A percentile compares a stretch with the other conserved stretches of the same genome.
phyloP scores from a whole-genome alignment of 2,888 invertebrate genomes.

The Tipula unca region DNA sequence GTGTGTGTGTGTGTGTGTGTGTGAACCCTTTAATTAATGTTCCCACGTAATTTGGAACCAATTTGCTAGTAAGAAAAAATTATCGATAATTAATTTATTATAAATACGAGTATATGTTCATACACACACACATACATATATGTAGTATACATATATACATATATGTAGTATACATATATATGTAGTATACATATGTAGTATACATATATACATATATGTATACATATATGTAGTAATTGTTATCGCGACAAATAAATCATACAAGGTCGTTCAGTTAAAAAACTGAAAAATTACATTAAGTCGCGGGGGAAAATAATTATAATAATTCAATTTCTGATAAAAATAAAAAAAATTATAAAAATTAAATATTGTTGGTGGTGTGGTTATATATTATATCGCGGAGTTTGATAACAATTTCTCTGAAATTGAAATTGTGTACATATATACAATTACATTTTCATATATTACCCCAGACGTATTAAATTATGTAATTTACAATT shows the following conservation, averaged over 20 bases:
- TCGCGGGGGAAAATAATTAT: neutral
- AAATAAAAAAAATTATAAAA: neutral
- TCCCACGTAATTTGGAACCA: neutral
- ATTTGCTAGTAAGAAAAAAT: neutral
- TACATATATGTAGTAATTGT: neutral
- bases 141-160: neutral
- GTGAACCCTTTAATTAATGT: neutral
- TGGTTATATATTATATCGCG: neutral
- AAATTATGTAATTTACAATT: neutral
- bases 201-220: neutral
- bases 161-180: neutral
- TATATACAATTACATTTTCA: neutral
- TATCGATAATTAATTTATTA: neutral
- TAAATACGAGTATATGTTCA: neutral
- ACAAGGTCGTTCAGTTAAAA: neutral
- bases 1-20: neutral
- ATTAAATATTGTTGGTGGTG: neutral
- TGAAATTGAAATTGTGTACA: neutral
- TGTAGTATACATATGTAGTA: neutral
- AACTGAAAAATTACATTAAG: neutral
- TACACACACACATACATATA: neutral
- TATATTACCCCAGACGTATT: neutral
- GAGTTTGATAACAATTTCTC: neutral
- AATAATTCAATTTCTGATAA: neutral
- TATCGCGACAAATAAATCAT: neutral